Evolutionary conservation across 2,888 invertebrate genomes (phyloP), one percentile per base, ranked within the genome.

Genomic region (Stegophylla sp.): DNA sequence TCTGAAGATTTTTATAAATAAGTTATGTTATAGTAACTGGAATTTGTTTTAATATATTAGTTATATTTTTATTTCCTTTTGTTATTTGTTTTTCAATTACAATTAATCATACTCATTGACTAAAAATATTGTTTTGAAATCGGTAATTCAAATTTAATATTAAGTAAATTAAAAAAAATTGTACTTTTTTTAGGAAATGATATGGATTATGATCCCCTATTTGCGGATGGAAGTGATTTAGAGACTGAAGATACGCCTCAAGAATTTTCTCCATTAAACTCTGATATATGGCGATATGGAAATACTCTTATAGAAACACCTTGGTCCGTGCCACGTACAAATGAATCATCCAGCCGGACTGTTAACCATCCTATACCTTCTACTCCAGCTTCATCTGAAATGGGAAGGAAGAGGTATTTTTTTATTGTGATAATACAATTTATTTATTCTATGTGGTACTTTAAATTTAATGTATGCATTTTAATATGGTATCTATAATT

Each of bases 281-380:
- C 79, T 51, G 79, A 79, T 79, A 79, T 79, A 71, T 79, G 79
- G 79, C n/a, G 79, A 0, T 79, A 79, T 71, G 79, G 79, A 41
- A 79, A 79, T 79, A 71, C 79, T 26, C 79, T 79, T 41, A 79
- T 79, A 69, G 79, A 79, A 9, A 79, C 79, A 41, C 79, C 79
- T 71, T 79, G 79, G 79, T 79, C 79, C 12, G 79, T 79, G 20
- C 79, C 79, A 26, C 79, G 71, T 5, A 63, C 69, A 48, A 41
- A 79, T 63, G 71, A 79, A 61, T 71, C 79, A 63, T 63, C 79
- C 20, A 71, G 48, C 63, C 79, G 41, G 51, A 13, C 75, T 66
- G 53, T 63, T 23, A 79, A 51, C 13, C 79, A 79, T 79, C 45
- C 79, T 34, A 48, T 61, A 13, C 59, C 79, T 23, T 61, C 69